phyloP scores from a whole-genome alignment of 2,888 invertebrate species.

The Cataglyphis rosenhaueri region DNA sequence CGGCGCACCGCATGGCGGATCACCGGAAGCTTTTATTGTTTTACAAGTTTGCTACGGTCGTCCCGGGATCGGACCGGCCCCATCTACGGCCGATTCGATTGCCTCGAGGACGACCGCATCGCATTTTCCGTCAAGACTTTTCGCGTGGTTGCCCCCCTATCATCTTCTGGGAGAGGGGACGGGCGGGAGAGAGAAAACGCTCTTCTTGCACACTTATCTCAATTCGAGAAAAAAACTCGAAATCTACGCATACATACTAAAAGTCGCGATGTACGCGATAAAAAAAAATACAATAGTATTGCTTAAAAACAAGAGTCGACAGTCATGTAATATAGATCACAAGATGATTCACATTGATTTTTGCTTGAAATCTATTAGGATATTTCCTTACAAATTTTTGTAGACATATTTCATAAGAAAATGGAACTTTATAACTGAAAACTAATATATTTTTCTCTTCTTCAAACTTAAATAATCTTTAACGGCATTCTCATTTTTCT shows the following conservation, averaged over 20 bases:
- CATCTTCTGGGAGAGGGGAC: not conserved
- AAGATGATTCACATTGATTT: no score
- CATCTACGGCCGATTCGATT: constrained; percentile 79
- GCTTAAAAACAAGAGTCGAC: no score
- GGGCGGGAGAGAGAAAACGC: not conserved
- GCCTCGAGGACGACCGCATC: constrained; percentile 62
- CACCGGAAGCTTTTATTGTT: constrained; percentile 85
- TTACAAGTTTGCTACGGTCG: constrained; percentile 81
- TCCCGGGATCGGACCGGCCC: constrained; percentile 54
- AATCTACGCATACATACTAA: not conserved
- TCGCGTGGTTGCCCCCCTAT: constrained; percentile 48
- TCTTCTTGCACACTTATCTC: not conserved
- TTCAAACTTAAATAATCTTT: no score
- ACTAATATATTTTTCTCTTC: no score
- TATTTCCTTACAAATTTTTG: no score
- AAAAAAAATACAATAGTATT: not conserved
- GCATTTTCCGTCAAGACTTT: constrained; percentile 64
- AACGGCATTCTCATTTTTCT: no score
- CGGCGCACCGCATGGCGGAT: constrained; percentile 70
- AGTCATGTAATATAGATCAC: no score
- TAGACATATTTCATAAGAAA: no score
- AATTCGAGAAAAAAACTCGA: not conserved
- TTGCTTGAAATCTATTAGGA: no score
- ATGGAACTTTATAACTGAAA: no score
- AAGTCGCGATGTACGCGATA: no score